Conservation (phyloP, 2,888 invertebrate genomes). For the Pheosia gnoma region DNA sequence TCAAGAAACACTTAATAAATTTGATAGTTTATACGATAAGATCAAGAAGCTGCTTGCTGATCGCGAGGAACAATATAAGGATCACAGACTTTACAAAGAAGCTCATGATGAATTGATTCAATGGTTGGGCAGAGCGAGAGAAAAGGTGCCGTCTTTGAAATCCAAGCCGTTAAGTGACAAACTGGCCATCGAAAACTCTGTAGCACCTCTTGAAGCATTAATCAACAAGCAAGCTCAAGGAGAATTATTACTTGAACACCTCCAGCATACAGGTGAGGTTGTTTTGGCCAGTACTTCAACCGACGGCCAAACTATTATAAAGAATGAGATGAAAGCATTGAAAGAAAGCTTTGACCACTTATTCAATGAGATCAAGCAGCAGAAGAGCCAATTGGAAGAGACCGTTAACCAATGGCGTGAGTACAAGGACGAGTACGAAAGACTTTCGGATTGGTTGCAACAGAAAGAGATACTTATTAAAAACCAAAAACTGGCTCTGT, state of each 20-base stretch:
- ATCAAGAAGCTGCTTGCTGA: conserved; percentile 90
- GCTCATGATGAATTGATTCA: conserved; percentile 94
- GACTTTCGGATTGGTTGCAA: conserved; percentile 95
- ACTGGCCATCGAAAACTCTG: conserved; percentile 93
- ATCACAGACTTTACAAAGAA: conserved; percentile 95
- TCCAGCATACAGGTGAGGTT: conserved; percentile 94
- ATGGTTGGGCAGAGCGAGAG: conserved; percentile 94
- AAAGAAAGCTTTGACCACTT: conserved; percentile 93
- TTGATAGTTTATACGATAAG: conserved; percentile 90
- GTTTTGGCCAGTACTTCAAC: conserved; percentile 92
- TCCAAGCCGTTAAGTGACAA: conserved; percentile 94
- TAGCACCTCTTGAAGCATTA: conserved; percentile 93
- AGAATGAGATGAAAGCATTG: conserved; percentile 93
- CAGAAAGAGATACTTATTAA: conserved; percentile 96
- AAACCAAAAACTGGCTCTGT: conserved; percentile 93
- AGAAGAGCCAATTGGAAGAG: conserved; percentile 92
- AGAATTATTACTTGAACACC: conserved; percentile 92
- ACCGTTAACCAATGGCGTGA: conserved; percentile 94
- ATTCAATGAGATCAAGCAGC: conserved; percentile 93
- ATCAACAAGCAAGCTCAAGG: conserved; percentile 96
- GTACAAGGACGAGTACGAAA: conserved; percentile 96
- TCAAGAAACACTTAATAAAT: conserved; percentile 92
- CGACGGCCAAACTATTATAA: conserved; percentile 91
- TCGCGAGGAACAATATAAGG: conserved; percentile 93
- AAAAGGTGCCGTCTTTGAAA: conserved; percentile 94